Base-by-base conservation (phyloP, 2,113 vertebrate species). In the Pungitius pungitius region DNA sequence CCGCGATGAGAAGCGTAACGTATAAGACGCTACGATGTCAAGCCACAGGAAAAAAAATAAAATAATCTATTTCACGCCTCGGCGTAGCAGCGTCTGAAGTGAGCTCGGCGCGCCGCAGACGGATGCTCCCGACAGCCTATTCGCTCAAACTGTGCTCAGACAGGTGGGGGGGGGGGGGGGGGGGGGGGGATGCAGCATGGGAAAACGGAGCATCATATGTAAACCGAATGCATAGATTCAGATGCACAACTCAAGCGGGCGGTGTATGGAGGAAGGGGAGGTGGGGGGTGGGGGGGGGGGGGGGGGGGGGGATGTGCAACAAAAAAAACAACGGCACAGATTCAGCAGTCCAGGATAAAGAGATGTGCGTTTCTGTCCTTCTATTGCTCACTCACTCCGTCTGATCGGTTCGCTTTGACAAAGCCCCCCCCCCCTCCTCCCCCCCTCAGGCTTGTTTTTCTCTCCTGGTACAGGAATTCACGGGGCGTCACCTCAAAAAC, bases 381-480 rank as follows among this genome's bases (percentile, higher is more conserved):
- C n/a, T n/a, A n/a, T n/a, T n/a, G n/a, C n/a, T n/a, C 51, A 26
- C 61, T 67, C 66, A 33, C 55, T 80, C 73, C 17, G 66, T 64
- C 70, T 43, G 71, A 81, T 81, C 72, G 56, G 51, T 59, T 42
- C 22, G 10, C 68, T 76, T 66, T 65, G 62, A 78, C 65, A 64
- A 66, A 79, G 63, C 60, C 66, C 69, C 80, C 76, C 73, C 79
- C 80, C 43, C 69, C 42, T 11, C 14, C 30, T 30, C n/a, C 6
- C 61, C n/a, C n/a, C n/a, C n/a, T n/a, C 63, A 74, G 65, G 30
- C 71, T 74, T 63, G 78, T 69, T 82, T 77, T 90, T 81, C 60
- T 78, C 75, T 73, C 54, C 77, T 77, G 54, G 61, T 67, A 69
- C 57, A 83, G 60, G 59, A 83, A 83, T 87, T 81, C 9, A 8